Base-by-base conservation (phyloP, 2,797 vertebrate species). In the Melanotaenia nigrans region DNA sequence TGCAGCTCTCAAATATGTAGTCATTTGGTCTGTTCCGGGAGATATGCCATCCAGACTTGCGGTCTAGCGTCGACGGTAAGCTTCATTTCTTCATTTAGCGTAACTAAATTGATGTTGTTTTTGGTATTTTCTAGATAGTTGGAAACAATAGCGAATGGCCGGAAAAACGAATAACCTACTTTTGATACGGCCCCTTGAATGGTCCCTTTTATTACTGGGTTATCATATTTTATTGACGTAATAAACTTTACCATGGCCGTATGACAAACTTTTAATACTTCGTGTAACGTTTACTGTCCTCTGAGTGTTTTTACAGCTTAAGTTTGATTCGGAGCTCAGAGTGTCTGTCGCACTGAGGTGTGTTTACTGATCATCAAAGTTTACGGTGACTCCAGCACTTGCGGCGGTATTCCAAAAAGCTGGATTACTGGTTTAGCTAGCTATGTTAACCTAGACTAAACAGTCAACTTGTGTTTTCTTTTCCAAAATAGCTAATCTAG, bases 131-230 rank as follows among this genome's bases (percentile, higher is more conserved):
- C 9, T 7, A 8, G 2, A 0, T 54, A 1, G 47, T 40, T 32
- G n/a, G 28, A 88, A 33, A 63, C 79, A 74, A 71, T 84, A 86
- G 68, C 33, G 30, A 9, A 0, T 9, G 24, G 55, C 8, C 4
- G n/a, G 3, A 9, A 10, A 56, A 56, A 45, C 49, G 2, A 13
- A 3, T 20, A 0, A 40, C 42, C 36, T 38, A 38, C 12, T 2
- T 70, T 65, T 65, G 0, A 36, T 18, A 25, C 20, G 1, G 13
- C 33, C 62, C 30, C 30, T 32, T 32, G 4, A 28, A 25, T 4
- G 14, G 6, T 25, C 6, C 45, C 16, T 32, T 47, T 38, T 4
- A 36, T n/a, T 20, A 28, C 3, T 54, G 2, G 3, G 24, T 55
- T 25, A 36, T 35, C 40, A 25, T 25, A 25, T 18, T 0, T 16